These are phyloP conservation scores for Bombus difficillimus DNA, from an alignment of 1,140 invertebrate species.

Conservation along the genomic window DNA sequence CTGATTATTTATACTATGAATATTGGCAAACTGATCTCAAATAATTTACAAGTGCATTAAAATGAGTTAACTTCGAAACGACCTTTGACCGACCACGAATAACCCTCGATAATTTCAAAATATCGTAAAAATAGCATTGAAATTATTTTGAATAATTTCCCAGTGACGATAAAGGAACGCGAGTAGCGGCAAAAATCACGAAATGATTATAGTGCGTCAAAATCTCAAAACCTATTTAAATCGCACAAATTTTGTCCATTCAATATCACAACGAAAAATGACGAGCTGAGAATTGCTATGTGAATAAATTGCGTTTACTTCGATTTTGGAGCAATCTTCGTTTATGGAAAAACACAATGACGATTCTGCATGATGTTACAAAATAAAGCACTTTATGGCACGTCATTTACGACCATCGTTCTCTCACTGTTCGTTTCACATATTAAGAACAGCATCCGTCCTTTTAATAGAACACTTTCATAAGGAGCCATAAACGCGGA, in stretches of 20 bases:
- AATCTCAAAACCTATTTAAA: neutral
- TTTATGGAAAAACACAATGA: no score
- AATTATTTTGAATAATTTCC: neutral
- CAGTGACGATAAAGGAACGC: no score
- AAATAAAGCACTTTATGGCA: slow-evolving; percentile 12
- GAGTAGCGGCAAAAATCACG: no score
- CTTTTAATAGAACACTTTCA: slow-evolving; percentile 67
- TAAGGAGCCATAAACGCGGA: slow-evolving; percentile 62
- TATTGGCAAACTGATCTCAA: neutral
- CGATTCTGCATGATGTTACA: neutral
- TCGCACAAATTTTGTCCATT: neutral
- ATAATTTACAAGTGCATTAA: neutral
- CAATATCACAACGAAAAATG: neutral
- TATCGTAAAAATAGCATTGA: neutral
- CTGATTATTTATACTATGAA: neutral
- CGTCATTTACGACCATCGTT: slow-evolving; percentile 21
- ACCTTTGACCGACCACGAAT: no score
- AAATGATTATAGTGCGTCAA: no score
- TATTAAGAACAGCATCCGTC: slow-evolving; percentile 53
- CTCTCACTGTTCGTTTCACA: slow-evolving; percentile 47
- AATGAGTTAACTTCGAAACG: neutral
- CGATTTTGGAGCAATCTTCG: neutral
- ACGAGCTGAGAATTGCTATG: neutral
- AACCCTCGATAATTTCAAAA: no score
- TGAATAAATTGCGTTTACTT: neutral